These are phyloP conservation scores for Aporophyla lueneburgensis DNA, from an alignment of 2,888 invertebrate genomes.

Conservation along the genomic window DNA sequence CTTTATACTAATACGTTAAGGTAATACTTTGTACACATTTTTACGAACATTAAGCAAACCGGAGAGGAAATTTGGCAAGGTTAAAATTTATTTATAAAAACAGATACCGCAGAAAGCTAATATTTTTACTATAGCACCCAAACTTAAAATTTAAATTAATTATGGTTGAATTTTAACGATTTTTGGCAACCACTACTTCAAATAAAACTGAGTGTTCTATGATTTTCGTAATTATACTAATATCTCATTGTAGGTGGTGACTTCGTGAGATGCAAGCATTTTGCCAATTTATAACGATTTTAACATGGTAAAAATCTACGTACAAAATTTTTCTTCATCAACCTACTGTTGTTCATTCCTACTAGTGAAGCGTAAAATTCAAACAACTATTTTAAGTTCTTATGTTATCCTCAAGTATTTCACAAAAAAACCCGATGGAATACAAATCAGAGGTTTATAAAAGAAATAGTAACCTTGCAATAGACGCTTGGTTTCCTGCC, in stretches of 20 bases:
- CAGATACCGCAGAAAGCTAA: no score
- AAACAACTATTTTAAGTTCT: conserved; percentile 6
- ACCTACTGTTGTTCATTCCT: not conserved
- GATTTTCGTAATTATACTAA: not conserved
- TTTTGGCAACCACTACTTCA: no score
- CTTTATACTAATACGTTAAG: no score
- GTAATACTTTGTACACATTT: no score
- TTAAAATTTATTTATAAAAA: no score
- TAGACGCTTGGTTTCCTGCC: conserved; percentile 44
- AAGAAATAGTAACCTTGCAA: conserved; percentile 55
- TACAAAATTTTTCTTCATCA: not conserved
- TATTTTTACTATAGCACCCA: no score
- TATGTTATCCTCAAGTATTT: not conserved
- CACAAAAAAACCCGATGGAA: conserved; percentile 9
- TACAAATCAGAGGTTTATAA: conserved; percentile 21
- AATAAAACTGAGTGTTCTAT: not conserved
- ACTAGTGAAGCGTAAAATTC: not conserved
- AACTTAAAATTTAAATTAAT: no score
- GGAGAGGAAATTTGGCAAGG: no score
- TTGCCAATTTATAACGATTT: not conserved
- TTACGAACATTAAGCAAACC: no score
- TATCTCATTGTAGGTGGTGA: not conserved
- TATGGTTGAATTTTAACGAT: no score
- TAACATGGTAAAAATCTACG: not conserved
- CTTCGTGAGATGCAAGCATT: not conserved